Base-by-base conservation (phyloP, 2,113 vertebrate genomes). In the Amphiprion percula region DNA sequence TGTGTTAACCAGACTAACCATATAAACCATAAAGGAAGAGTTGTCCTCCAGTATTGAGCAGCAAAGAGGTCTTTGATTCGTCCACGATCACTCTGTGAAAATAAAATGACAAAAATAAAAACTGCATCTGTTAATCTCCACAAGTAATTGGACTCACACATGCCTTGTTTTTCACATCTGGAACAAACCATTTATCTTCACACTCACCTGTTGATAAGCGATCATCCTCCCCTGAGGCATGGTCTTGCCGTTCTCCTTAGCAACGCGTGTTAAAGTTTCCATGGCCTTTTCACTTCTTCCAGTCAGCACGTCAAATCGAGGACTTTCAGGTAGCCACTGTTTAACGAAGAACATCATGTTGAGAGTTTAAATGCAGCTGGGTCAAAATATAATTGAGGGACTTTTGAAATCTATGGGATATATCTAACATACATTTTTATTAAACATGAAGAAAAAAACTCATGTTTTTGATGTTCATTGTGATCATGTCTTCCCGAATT, bases 11-110 rank as follows among this genome's bases (percentile, higher is more conserved):
- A 21, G n/a, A 9, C 89, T 95, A 85, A 98, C 97, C 97, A 98
- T 90, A 98, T 96, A 80, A 98, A 97, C 96, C 96, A 97, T 82
- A 98, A 94, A 83, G 98, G 86, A 83, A 99, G 71, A 0, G 97
- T 98, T 2, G 97, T 98, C 91, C 86, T 95, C 83, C 94, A 80
- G 69, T 97, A 96, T 39, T 96, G 94, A 64, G 94, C 94, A 0
- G 92, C 91, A 85, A 99, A 96, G 50, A 99, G 97, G 76, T 97
- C 96, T 80, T 92, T 91, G 77, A 98, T 93, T 76, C 84, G 95
- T 7, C 97, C 97, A 77, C 95, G 92, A 16, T 95, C 91, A 82
- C 91, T 95, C 97, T 98, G 93, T 46, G 47, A 58, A 37, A 85
- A 66, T 10, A 78, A 93, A 92, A 56, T 2, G 9, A 63, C 16